Evolutionary conservation across 2,113 vertebrate genomes (phyloP), one percentile per base, ranked within the genome.

Genomic region (Andinoacara biseriatus): DNA sequence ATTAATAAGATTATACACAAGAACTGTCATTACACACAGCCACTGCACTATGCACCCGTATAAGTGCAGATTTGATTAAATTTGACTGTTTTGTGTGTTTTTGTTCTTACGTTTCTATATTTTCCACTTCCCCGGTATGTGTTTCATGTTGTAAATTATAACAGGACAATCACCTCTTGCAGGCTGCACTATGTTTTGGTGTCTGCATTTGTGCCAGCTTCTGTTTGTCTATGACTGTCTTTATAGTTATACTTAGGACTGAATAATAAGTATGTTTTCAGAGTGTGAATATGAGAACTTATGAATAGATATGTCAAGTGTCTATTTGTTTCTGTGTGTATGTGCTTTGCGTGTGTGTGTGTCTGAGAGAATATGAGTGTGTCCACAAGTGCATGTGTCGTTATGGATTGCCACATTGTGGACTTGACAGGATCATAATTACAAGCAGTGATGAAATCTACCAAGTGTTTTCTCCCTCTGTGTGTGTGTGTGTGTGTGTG

Each of bases 391-490:
- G 85, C 33, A 49, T 63, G 85, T 89, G 84, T 94, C 86, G 84
- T 94, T 93, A 94, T 94, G 93, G 94, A 94, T 94, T 93, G 93
- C 93, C 90, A 93, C 81, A 69, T 92, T 90, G 92, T 91, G 86
- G 85, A 93, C 91, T 89, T 94, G 94, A 94, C 94, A 94, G 91
- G 85, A 93, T 94, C 94, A 94, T 94, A 94, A 94, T 94, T 94
- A 94, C 88, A 56, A 90, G 87, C 92, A 85, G 94, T 93, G 93
- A 94, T 94, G 92, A 94, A 94, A 94, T 93, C 93, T 93, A 91
- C 93, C 82, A 92, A 92, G 93, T 94, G 93, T 88, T 93, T 90
- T 92, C 56, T 91, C 86, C 89, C 81, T 91, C 84, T 88, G 85
- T 90, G 87, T 82, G 84, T 61, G 79, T 31, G 76, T 80, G 76